Evolutionary conservation across 1,140 invertebrate species (phyloP).

Genomic region (Augochlora pura): DNA sequence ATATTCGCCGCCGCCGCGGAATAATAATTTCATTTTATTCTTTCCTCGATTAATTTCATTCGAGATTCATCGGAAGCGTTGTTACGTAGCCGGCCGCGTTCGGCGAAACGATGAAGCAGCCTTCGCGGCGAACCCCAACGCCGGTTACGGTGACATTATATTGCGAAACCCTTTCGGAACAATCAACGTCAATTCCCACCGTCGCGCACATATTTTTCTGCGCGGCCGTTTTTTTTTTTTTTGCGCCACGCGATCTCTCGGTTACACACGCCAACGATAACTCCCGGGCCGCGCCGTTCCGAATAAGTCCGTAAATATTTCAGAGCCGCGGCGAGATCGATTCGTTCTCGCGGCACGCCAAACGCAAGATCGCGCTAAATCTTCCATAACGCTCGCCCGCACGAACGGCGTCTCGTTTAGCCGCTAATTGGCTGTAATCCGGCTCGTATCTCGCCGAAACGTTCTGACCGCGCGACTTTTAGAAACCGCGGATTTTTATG

Average conservation of each 20-base stretch:
- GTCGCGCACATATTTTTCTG: not conserved
- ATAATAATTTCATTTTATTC: no score
- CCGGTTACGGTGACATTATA: constrained; percentile 2
- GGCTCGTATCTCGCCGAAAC: no score
- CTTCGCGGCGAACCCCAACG: no score
- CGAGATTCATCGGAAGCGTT: no score
- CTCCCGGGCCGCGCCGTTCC: not conserved
- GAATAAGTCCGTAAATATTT: not conserved
- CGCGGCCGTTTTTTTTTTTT: not conserved
- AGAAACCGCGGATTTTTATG: no score
- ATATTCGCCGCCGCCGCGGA: no score
- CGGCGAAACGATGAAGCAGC: no score
- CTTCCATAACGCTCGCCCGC: not conserved
- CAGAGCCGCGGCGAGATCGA: not conserved
- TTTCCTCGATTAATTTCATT: no score
- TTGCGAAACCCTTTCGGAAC: constrained; percentile 8
- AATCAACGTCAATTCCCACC: constrained; percentile 3
- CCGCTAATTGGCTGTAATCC: not conserved
- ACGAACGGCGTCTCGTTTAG: not conserved
- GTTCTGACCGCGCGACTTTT: no score
- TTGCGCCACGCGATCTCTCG: not conserved
- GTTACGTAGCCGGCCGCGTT: no score
- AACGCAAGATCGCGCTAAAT: not conserved
- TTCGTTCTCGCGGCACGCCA: not conserved
- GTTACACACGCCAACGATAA: constrained; percentile 1